Evolutionary conservation across 2,888 invertebrate species (phyloP), one percentile per base, ranked within the genome.

Genomic region (Corythucha ciliata): DNA sequence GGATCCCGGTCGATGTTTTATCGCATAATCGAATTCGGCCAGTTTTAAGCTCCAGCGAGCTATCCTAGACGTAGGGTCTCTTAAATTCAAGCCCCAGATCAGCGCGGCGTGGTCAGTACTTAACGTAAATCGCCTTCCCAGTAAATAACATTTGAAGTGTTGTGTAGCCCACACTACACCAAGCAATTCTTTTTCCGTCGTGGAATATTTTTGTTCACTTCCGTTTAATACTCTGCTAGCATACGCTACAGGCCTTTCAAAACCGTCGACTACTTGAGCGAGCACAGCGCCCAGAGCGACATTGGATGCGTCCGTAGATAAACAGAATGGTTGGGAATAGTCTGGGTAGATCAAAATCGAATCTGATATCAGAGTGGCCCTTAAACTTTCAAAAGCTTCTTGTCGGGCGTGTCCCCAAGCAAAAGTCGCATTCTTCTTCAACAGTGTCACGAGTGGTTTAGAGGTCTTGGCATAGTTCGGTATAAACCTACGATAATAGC

Each of bases 401-500:
- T 58, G 40, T 3, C 49, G 33, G 7, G 46, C 25, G 21, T 44
- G 16, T 1, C n/a, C 52, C 64, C 58, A 62, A 20, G 42, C 3
- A 54, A 62, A 64, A 29, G 53, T 56, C 8, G 10, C 21, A 12
- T 53, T 29, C 54, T 59, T 39, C 46, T 57, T 46, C 57, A 36
- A 27, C 54, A 36, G 25, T 4, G 46, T 8, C 1, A 62, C 62
- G 29, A 66, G 36, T 2, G 63, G 64, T 55, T 61, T 58, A 3
- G 65, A 59, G 3, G 62, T 50, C 42, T 61, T 59, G 1, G 63
- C 55, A 48, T 66, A 68, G 10, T 66, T 48, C 25, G 56, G 46
- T 1, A 69, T 68, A 47, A 68, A 69, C 48, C 62, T 62, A n/a
- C 66, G 29, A 33, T 68, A 68, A 48, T 68, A 68, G 0, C 64